A percentile compares a stretch with the other conserved stretches of the same genome.
These are phyloP conservation scores for Sinella curviseta DNA, from an alignment of 1,140 invertebrate species.

Conservation along the genomic window DNA sequence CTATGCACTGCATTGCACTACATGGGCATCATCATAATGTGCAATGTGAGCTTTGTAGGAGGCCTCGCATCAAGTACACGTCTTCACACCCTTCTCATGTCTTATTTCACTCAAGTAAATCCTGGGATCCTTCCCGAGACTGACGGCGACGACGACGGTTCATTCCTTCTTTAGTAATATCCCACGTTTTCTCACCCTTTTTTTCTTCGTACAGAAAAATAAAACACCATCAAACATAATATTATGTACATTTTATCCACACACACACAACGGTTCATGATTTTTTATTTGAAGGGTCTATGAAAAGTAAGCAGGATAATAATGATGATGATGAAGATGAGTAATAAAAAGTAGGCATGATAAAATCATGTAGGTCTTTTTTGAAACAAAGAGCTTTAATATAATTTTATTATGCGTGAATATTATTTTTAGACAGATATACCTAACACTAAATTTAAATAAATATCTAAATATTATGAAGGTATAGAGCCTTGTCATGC, in stretches of 20 bases:
- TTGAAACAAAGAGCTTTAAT: too few species aligned
- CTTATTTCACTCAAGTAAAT: conserved; percentile 27
- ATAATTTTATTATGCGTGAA: too few species aligned
- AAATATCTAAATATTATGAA: too few species aligned
- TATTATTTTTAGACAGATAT: too few species aligned
- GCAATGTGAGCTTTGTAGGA: conserved; percentile 17
- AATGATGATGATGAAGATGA: too few species aligned
- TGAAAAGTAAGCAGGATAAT: not conserved
- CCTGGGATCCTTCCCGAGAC: not conserved
- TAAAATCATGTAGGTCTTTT: not conserved
- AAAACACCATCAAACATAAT: not conserved
- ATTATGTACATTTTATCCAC: not conserved
- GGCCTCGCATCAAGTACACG: not conserved
- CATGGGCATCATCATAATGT: too few species aligned
- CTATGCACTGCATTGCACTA: too few species aligned
- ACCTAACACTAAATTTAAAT: too few species aligned
- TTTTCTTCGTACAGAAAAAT: not conserved
- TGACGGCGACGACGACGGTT: conserved; percentile 24
- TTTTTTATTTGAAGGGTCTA: not conserved
- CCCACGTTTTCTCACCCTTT: conserved; percentile 7
- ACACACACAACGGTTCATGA: not conserved
- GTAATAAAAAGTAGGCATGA: not conserved
- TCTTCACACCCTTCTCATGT: conserved; percentile 24
- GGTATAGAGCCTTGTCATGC: not conserved
- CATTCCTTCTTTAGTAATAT: conserved; percentile 17